phyloP scores from a whole-genome alignment of 2,888 invertebrate species.

The Brachyptera putata region DNA sequence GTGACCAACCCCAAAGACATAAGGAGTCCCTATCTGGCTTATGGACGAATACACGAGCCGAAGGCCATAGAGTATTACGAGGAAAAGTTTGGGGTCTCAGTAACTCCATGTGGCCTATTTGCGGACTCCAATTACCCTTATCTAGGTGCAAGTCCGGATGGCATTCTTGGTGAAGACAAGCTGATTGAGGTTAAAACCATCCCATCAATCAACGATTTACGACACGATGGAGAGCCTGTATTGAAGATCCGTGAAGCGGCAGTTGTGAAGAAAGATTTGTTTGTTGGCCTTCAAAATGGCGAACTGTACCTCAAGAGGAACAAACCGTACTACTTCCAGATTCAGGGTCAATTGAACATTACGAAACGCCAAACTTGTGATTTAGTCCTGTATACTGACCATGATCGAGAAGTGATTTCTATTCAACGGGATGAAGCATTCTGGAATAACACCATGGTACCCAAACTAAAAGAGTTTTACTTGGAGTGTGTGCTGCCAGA shows the following conservation, averaged over 20 bases:
- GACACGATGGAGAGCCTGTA: not conserved
- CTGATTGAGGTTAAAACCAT: not conserved
- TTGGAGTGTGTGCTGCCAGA: conserved; percentile 3
- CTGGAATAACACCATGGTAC: not conserved
- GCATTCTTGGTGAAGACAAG: not conserved
- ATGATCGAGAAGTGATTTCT: not conserved
- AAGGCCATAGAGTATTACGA: not conserved
- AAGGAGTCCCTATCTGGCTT: not conserved
- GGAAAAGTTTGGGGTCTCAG: not conserved
- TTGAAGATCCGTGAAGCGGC: not conserved
- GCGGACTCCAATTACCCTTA: not conserved
- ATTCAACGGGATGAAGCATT: not conserved
- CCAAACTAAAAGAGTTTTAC: not conserved
- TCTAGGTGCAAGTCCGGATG: conserved; percentile 6
- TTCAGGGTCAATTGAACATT: not conserved
- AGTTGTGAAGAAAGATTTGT: not conserved
- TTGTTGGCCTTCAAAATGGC: not conserved
- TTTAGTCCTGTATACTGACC: not conserved
- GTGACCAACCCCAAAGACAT: not conserved
- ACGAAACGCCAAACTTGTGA: not conserved
- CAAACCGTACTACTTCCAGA: not conserved
- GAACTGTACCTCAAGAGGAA: not conserved
- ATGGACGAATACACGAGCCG: conserved; percentile 1
- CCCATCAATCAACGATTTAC: conserved; percentile 1
- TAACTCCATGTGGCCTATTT: not conserved